phyloP scores from a whole-genome alignment of 2,113 vertebrate species.

The Saccopteryx bilineata region DNA sequence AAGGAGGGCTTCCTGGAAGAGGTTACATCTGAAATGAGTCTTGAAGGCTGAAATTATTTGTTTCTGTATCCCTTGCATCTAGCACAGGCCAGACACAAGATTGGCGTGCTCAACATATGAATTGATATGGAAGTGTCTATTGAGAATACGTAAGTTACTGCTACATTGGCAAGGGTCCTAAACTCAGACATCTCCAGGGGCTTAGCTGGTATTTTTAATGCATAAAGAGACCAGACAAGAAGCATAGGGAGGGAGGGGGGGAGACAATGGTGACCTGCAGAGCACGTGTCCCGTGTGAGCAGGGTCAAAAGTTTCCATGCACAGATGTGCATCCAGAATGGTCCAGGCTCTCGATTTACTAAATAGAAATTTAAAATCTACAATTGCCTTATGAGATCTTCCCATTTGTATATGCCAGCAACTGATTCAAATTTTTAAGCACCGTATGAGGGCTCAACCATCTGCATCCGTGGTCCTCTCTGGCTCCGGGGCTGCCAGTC shows the following conservation, averaged over 20 bases:
- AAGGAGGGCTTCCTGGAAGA: neutral
- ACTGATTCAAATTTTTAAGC: neutral
- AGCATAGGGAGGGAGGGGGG: neutral
- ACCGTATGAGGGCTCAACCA: no score
- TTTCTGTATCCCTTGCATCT: neutral
- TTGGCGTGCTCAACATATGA: fast-evolving
- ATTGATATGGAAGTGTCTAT: fast-evolving
- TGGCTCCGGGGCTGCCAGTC: fast-evolving
- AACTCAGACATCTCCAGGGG: neutral
- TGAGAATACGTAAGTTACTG: no score
- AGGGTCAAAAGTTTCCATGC: fast-evolving
- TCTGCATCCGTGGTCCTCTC: fast-evolving
- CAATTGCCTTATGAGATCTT: neutral
- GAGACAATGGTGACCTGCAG: fast-evolving
- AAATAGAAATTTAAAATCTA: neutral
- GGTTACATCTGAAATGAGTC: neutral
- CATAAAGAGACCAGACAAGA: neutral
- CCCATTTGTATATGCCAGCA: neutral
- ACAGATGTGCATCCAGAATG: fast-evolving
- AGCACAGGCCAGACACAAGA: neutral
- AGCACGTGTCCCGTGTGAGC: fast-evolving
- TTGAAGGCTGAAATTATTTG: no score
- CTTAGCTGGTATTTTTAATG: neutral
- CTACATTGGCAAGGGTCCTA: neutral
- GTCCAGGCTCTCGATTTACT: neutral